These are phyloP conservation scores for Bradypus variegatus DNA, from an alignment of 2,797 vertebrate genomes.

Conservation along the genomic window DNA sequence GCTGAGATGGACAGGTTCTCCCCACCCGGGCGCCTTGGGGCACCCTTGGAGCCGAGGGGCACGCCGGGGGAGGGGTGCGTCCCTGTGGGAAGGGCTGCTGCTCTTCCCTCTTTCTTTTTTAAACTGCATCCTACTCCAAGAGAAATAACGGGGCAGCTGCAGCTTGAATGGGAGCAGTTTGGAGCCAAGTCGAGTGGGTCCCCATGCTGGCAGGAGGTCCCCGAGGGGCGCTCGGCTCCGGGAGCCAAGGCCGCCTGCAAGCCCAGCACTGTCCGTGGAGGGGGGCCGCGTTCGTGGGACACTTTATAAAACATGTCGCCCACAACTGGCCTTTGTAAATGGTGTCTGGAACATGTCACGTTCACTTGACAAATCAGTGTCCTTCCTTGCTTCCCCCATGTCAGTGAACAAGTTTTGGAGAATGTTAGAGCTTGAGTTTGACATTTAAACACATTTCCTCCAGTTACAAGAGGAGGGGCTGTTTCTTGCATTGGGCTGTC, in stretches of 20 bases:
- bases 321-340: neutral
- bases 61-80: too few relatives aligned
- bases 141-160: neutral
- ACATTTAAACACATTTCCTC: neutral
- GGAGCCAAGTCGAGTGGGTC: neutral
- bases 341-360: neutral
- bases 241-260: neutral
- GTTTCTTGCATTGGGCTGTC: neutral
- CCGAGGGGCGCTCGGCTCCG: accelerated
- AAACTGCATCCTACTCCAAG: neutral
- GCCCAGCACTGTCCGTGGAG: neutral
- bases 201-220: neutral
- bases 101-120: neutral
- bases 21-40: neutral
- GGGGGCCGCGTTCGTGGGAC: neutral
- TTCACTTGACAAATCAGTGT: neutral
- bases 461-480: neutral
- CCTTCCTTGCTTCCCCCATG: neutral
- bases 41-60: neutral
- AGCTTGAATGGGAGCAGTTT: neutral
- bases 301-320: neutral
- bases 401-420: neutral
- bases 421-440: neutral
- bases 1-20: neutral
- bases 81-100: too few relatives aligned